Base-by-base conservation (phyloP, 2,797 vertebrate species). In the Sebastiscus tertius region DNA sequence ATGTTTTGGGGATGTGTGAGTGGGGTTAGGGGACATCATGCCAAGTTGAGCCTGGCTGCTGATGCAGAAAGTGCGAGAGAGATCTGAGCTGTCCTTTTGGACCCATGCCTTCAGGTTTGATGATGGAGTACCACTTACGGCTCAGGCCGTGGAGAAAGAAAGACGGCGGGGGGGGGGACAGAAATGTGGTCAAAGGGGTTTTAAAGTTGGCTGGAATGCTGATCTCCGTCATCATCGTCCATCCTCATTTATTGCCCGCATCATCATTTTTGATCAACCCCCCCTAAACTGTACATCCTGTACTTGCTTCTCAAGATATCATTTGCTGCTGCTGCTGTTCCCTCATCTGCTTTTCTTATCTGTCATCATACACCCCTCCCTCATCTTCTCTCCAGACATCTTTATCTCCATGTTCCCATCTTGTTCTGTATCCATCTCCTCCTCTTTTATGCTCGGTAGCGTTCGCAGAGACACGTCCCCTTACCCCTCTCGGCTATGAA, bases 1-100 rank as follows among this genome's bases (percentile, higher is more conserved):
- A 94, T 94, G 91, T 92, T 93, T 92, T 90, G 88, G 93, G 93
- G 90, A 92, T 91, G 89, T 93, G 93, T 87, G 93, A 92, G 93
- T 82, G 71, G 92, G 91, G 91, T 93, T 94, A 89, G 80, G 86
- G 88, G 89, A 92, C 88, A 92, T 88, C 88, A 88, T 94, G 93
- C 90, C 88, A 90, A 90, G 89, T 78, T 89, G 87, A 90, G 87
- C 84, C 79, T 71, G 75, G 81, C 85, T 93, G 94, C 91, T 92
- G 88, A 91, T 89, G 87, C 87, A 90, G 85, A 90, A 89, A 90
- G 86, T 92, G 72, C 73, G 71, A 77, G 81, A 82, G 77, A 81
- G 84, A 88, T 92, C 86, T 88, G 70, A 91, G 89, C 79, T 87
- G 89, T 88, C 88, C 76, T 84, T 87, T 87, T 89, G 85, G 89